Base-by-base conservation (phyloP, 2,888 invertebrate species). In the Penaeus monodon region DNA sequence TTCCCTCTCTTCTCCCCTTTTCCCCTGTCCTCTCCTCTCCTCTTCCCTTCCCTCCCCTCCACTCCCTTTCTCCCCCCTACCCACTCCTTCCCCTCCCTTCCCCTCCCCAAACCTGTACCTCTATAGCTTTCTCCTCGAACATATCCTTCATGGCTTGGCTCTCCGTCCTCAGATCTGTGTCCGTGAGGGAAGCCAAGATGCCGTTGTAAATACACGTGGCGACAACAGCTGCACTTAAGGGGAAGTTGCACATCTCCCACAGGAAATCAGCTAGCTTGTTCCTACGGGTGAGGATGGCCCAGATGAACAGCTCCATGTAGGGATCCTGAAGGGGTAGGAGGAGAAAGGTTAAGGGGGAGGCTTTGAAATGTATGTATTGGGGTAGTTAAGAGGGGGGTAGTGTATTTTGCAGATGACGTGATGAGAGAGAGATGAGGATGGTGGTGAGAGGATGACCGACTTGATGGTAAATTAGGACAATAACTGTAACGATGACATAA, bases 211-310 rank as follows among this genome's bases (percentile, higher is more conserved):
- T 90, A 24, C 91, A 87, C 2, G 92, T 91, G 4, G 92, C 92
- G 7, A 92, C 92, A 29, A 93, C 86, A n/a, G 92, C 92, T 88
- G 91, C 91, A 6, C 91, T 91, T 7, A 93, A 91, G 1, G 92
- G 91, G 73, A 92, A 92, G 12, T 92, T 92, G 6, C 92, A 91
- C 86, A 92, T 90, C 88, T 92, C 92, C 92, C 92, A 92, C 87
- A 92, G 91, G 85, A 92, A 91, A 81, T 91, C 91, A 22, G 92
- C 92, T 90, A 92, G 86, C 70, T 91, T 90, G 81, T 90, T 90
- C 87, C 90, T 90, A 66, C 89, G 74, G 76, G 89, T 87, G 27
- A 91, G 74, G 22, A 90, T 85, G 14, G 91, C 90, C 91, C 91
- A 91, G 29, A 91, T 85, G 81, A 91, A 91, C 33, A 91, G 88